phyloP scores from a whole-genome alignment of 1,140 invertebrate genomes.

The Mercenaria mercenaria region DNA sequence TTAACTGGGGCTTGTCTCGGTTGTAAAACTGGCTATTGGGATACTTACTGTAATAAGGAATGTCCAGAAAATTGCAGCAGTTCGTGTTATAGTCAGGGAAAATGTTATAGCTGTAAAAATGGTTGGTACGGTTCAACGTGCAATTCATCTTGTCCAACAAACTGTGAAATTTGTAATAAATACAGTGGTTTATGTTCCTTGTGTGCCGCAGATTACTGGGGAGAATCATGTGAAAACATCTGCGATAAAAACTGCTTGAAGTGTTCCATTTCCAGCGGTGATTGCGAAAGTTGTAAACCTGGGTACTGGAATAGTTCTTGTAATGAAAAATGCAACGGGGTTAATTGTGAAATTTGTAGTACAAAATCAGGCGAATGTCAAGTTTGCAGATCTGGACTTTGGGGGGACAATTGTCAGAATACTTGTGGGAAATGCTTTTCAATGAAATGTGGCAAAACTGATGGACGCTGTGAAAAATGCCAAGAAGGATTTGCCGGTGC shows the following conservation, averaged over 20 bases:
- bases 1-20: neutral
- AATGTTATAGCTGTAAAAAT: neutral
- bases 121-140: neutral
- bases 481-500: neutral
- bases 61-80: neutral
- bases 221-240: neutral
- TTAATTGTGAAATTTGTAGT: neutral
- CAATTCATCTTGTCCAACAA: neutral
- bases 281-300: neutral
- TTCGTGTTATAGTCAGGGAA: neutral
- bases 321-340: neutral
- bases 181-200: neutral
- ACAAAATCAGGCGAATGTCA: neutral
- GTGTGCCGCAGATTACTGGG: neutral
- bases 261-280: neutral
- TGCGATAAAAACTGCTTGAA: neutral
- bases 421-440: neutral
- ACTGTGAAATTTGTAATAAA: neutral
- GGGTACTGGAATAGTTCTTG: slow-evolving; percentile 1
- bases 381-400: neutral
- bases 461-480: neutral
- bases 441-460: neutral
- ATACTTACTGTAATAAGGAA: neutral
- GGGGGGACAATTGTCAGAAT: neutral
- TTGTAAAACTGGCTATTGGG: neutral